Evolutionary conservation across 2,113 vertebrate genomes (phyloP).

Genomic region (Chitala chitala): DNA sequence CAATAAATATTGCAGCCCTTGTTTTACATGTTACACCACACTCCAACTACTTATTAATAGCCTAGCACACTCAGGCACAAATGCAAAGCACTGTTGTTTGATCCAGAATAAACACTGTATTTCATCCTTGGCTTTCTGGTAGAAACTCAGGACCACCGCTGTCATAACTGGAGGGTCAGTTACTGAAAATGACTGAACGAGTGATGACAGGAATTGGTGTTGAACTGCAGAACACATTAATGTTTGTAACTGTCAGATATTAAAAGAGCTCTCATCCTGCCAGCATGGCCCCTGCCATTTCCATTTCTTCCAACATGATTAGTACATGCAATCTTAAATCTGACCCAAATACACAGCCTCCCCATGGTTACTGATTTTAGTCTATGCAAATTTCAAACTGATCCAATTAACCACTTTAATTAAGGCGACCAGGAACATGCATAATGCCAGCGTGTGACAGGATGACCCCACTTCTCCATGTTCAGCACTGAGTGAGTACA

Average conservation of each 20-base stretch:
- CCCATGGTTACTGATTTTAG: constrained; percentile 29
- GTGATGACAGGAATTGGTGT: too few species aligned
- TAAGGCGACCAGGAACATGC: constrained; percentile 19
- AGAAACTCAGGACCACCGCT: too few species aligned
- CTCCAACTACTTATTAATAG: too few species aligned
- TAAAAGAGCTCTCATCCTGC: not conserved
- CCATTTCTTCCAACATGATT: constrained; percentile 20
- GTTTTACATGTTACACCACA: too few species aligned
- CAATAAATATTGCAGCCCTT: too few species aligned
- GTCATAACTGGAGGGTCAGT: too few species aligned
- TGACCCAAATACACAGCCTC: constrained; percentile 51
- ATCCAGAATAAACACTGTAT: too few species aligned
- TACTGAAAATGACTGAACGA: too few species aligned
- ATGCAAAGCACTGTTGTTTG: too few species aligned
- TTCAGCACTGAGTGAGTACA: not conserved
- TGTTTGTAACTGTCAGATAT: not conserved
- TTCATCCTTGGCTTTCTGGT: too few species aligned
- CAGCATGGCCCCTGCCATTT: not conserved
- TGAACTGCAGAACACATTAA: too few species aligned
- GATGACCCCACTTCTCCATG: not conserved
- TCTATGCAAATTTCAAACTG: constrained; percentile 47
- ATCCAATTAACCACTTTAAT: constrained; percentile 53
- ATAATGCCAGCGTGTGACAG: not conserved
- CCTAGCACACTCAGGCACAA: too few species aligned
- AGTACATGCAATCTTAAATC: constrained; percentile 42